phyloP scores from a whole-genome alignment of 2,797 vertebrate species.

The Takifugu rubripes region DNA sequence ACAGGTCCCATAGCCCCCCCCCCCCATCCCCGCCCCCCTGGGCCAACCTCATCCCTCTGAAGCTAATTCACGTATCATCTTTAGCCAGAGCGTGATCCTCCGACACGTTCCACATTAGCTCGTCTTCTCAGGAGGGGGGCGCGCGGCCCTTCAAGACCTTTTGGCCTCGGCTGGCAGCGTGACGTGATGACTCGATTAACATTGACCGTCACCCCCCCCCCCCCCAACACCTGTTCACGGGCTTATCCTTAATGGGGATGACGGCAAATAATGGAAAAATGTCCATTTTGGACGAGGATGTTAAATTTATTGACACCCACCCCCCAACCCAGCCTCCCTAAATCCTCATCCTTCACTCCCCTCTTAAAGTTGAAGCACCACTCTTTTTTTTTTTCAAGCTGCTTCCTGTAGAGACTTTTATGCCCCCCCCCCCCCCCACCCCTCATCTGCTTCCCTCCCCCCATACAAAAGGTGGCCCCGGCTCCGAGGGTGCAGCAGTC shows the following conservation, averaged over 20 bases:
- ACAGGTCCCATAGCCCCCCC: too few relatives aligned
- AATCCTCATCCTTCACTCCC: constrained; percentile 43
- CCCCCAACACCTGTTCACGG: constrained; percentile 44
- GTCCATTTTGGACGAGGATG: constrained; percentile 73
- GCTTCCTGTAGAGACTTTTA: constrained; percentile 84
- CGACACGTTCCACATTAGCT: constrained; percentile 28
- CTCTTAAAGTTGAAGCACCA: constrained; percentile 76
- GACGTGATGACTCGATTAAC: constrained; percentile 21
- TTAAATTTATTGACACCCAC: constrained; percentile 81
- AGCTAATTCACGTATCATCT: constrained; percentile 36
- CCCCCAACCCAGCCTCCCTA: constrained; percentile 47
- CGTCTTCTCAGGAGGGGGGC: constrained; percentile 23
- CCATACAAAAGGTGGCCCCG: constrained; percentile 80
- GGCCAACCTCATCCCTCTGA: background rate
- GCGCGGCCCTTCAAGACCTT: constrained; percentile 10
- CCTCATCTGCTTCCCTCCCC: constrained; percentile 71
- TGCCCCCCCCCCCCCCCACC: constrained; percentile 23
- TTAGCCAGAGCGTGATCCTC: constrained; percentile 37
- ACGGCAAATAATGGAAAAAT: constrained; percentile 46
- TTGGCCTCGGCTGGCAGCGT: constrained; percentile 26
- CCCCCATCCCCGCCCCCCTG: background rate
- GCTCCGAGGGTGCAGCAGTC: constrained; percentile 73
- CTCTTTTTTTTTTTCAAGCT: constrained; percentile 82
- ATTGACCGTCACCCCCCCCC: constrained; percentile 19
- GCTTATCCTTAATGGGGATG: constrained; percentile 6